Evolutionary conservation across 1,140 invertebrate species (phyloP), one percentile per base, ranked within the genome.

Genomic region (Matsumurasca onukii): DNA sequence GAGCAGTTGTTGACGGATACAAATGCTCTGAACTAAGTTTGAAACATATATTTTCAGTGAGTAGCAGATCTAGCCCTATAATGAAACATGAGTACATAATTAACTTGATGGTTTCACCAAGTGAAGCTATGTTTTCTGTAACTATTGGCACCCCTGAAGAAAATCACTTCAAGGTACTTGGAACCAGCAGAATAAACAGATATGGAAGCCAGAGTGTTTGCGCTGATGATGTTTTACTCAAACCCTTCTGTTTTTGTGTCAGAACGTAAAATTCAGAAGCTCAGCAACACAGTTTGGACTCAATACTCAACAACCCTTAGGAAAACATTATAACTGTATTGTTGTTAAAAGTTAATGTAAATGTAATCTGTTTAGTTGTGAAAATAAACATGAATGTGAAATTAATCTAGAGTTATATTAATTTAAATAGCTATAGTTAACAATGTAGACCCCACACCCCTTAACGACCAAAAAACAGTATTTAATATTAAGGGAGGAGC

Each of bases 151-250:
- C n/a, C 0, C 81, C 83, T 1, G 77, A 70, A n/a, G 45, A 70
- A 27, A 31, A 51, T 9, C 29, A 34, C 3, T 72, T 75, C 57
- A 67, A 72, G 51, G 59, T 88, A 0, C 83, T 85, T 0, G 90
- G 89, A 1, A 85, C 86, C 1, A 93, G 91, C 74, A 82, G 92
- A 27, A 81, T 93, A n/a, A 94, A 94, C 77, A 75, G 88, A n/a
- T 94, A 94, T 72, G 89, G 89, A 2, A 85, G 85, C 67, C 90
- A 93, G 77, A 92, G 91, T 78, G 81, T 81, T 70, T 94, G 92
- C 75, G 83, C 93, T 25, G 82, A 87, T 63, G 85, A 92, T 73
- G 89, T 87, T 72, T 82, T 86, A 72, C 80, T 93, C 30, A 90
- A 92, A 76, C 82, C 92, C 64, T 92, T 91, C 77, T 92, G 91